Evolutionary conservation across 2,113 vertebrate species (phyloP), one percentile per base, ranked within the genome.

Genomic region (Urocynchramus pylzowi): DNA sequence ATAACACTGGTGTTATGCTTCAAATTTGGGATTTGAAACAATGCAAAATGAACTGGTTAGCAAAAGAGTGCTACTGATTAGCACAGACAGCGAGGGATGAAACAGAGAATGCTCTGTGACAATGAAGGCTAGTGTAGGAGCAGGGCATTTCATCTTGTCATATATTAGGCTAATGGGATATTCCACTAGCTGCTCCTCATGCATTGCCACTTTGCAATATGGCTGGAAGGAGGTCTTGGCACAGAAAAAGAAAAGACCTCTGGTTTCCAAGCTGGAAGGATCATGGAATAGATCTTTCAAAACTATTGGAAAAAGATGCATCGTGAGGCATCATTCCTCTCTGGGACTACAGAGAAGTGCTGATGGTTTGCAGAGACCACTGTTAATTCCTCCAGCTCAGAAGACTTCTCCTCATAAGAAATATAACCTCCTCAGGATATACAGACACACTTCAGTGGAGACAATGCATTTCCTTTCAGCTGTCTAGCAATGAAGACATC

Each of bases 11-110:
- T 50, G 65, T 45, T 90, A 74, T 53, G 79, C 77, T 92, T 86
- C 80, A 92, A 37, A 94, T 87, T 87, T 78, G 64, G 41, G 73
- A 81, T 82, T 84, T 89, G 61, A 90, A 93, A 95, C 47, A 94
- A 92, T 82, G 67, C 52, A 87, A 94, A 87, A 78, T 71, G 28
- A 90, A 87, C 27, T 67, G 73, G 39, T 61, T 54, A 84, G 68
- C 54, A 86, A 56, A 90, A 85, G 41, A 57, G 57, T 60, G 61
- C 63, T 73, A 53, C 61, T 90, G 83, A 90, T 61, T 83, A 88
- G 71, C 59, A 64, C 20, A 88, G 71, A 74, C 79, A 74, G 82
- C 45, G 54, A 85, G 20, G 68, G 63, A 61, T 45, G 63, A 74
- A 86, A 53, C 0, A 6, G 64, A 22, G 78, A 87, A 35, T 28